Base-by-base conservation (phyloP, 1,140 invertebrate species). In the Harlomillsia oculata region DNA sequence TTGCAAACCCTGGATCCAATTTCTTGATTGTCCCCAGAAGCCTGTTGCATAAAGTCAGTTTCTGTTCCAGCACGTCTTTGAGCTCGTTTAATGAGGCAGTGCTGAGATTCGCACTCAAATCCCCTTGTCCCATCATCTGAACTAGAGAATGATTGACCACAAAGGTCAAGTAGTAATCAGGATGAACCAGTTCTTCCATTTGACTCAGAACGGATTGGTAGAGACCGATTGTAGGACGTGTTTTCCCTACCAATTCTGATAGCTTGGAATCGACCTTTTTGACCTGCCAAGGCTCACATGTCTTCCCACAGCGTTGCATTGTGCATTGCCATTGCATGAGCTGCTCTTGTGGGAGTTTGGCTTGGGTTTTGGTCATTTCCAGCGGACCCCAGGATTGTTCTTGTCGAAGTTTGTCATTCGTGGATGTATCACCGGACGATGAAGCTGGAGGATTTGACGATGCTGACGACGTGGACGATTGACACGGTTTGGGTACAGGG, bases 81-180 rank as follows among this genome's bases (percentile, higher is more conserved):
- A 51, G n/a, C n/a, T n/a, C n/a, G 40, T 55, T 56, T 34, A 18
- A 4, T 21, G 16, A 40, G 3, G 37, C 28, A 53, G 23, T 20
- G 9, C 9, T 40, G 13, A 37, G 8, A 36, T 55, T 56, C 18
- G n/a, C 13, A 3, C 28, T 44, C 0, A 28, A 39, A 3, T 51
- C 48, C 23, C 56, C 53, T 14, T 59, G 29, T 16, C 63, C 63
- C 14, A 56, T 55, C 43, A 65, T 52, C 51, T 65, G 63, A 52
- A 65, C 51, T 8, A 65, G 39, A 1, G 56, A 59, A 39, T 65
- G 63, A 43, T 55, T 65, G 0, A 62, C 41, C 16, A 65, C 49
- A 23, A 61, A 65, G 44, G 37, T 59, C 11, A 65, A 32, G 44
- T 65, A 65, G 39, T 65, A 65, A 21, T 62, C 56, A 2, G 63